These are phyloP conservation scores for Drepanosiphum platanoidis DNA, from an alignment of 2,888 invertebrate genomes.

Conservation along the genomic window DNA sequence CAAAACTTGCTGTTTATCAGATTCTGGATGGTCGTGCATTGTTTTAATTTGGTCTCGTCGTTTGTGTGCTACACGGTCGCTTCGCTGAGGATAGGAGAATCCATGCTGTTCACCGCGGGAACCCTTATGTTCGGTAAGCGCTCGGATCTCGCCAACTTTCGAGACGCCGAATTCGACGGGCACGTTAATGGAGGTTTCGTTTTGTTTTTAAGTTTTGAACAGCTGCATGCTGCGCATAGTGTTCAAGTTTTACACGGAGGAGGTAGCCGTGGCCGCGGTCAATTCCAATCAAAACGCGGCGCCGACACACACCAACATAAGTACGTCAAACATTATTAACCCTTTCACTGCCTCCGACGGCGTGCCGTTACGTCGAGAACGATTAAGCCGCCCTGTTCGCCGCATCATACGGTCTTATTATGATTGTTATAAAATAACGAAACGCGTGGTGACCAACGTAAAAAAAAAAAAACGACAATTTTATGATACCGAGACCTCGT, in stretches of 20 bases:
- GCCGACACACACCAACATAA: not conserved
- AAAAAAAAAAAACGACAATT: no score
- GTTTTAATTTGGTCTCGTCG: not conserved
- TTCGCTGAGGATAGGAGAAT: not conserved
- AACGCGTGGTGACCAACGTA: no score
- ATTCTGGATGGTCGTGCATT: not conserved
- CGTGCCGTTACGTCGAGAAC: no score
- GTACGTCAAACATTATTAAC: not conserved
- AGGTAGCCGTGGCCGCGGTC: not conserved
- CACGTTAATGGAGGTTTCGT: no score
- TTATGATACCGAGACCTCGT: no score
- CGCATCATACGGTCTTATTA: no score
- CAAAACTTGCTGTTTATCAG: not conserved
- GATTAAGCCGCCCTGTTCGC: no score
- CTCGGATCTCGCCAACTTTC: not conserved
- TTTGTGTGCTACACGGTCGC: not conserved
- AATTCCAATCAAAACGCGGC: not conserved
- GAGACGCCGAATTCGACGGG: no score
- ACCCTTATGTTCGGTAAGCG: not conserved
- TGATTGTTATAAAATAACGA: no score
- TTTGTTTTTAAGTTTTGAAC: not conserved
- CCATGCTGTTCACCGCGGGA: not conserved
- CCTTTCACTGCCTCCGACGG: no score
- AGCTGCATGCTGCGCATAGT: not conserved
- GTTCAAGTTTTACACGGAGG: not conserved